Base-by-base conservation (phyloP, 2,888 invertebrate genomes). In the Drosophila hawaiiensis region DNA sequence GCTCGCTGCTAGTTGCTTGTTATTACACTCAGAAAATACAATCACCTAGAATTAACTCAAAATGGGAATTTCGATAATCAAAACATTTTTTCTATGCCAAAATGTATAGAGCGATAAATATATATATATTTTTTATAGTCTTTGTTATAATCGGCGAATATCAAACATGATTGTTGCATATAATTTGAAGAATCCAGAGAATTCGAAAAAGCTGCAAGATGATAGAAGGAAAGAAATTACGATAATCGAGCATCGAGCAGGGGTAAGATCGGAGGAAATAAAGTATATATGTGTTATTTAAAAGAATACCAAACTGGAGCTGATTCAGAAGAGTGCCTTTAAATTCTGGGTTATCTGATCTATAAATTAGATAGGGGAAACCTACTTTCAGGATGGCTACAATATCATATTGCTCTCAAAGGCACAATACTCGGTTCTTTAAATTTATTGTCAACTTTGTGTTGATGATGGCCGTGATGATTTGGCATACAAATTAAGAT, bases 1-100 rank as follows among this genome's bases (percentile, higher is more conserved):
- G 43, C 25, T 39, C 19, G 71, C 47, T 60, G 58, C 50, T 25
- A 39, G 37, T 50, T 58, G 43, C 2, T 47, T 16, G 22, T 47
- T n/a, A n/a, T 28, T 56, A 39, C 56, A 56, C 56, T 39, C 3
- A n/a, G 16, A 14, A 14, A 56, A 56, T 9, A 16, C 47, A 25
- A 47, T 25, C 47, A 25, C 4, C 9, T 4, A 47, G 25, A 47
- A 25, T 25, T 25, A 47, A 2, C 16, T 47, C 25, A 9, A 47
- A 14, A 14, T 4, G 1, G 3, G 1, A 22, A 43, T 43, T 43
- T 43, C 1, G 12, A 22, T 22, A 7, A 14, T 22, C 12, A 22
- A 22, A 14, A 7, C 14, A 47, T 22, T 22, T 6, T 4, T 14
- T 19, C 19, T 4, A 4, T n/a, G 39, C 9, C 10, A n/a, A 19